Percentiles rank a stretch among this genome's conserved stretches.
phyloP scores from a whole-genome alignment of 2,888 invertebrate species.

The Drosophila meridionalis region DNA sequence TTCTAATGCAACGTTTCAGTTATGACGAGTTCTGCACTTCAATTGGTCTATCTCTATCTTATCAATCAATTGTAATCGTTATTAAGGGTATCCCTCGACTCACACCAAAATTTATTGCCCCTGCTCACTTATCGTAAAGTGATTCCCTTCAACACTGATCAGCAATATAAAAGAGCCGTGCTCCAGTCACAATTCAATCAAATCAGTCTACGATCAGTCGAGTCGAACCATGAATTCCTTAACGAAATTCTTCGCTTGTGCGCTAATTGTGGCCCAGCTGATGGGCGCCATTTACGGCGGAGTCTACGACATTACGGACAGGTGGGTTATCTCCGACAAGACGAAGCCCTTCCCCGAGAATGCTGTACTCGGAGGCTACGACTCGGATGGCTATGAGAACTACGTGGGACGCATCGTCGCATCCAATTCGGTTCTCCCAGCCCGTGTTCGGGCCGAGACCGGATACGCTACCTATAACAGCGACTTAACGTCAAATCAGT shows the following conservation, averaged over 20 bases:
- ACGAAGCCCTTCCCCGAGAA: slow-evolving; percentile 32
- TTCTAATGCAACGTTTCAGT: no score
- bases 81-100: neutral
- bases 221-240: slow-evolving; percentile 38
- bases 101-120: neutral
- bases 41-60: slow-evolving; percentile 14
- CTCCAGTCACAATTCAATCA: neutral
- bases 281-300: slow-evolving; percentile 41
- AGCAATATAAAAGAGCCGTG: slow-evolving; percentile 15
- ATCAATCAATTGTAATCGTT: slow-evolving; percentile 11
- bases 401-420: slow-evolving; percentile 52
- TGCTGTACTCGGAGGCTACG: slow-evolving; percentile 49
- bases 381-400: slow-evolving; percentile 52
- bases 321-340: slow-evolving; percentile 35
- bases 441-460: slow-evolving; percentile 52
- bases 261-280: slow-evolving; percentile 37
- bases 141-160: neutral
- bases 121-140: neutral
- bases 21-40: no score
- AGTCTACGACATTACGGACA: slow-evolving; percentile 37
- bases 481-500: neutral
- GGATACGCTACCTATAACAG: slow-evolving; percentile 39
- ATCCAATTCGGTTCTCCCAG: slow-evolving; percentile 36
- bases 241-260: slow-evolving; percentile 21
- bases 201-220: neutral